These are phyloP conservation scores for Diarsia dahlii DNA, from an alignment of 2,888 invertebrate genomes.

Conservation along the genomic window DNA sequence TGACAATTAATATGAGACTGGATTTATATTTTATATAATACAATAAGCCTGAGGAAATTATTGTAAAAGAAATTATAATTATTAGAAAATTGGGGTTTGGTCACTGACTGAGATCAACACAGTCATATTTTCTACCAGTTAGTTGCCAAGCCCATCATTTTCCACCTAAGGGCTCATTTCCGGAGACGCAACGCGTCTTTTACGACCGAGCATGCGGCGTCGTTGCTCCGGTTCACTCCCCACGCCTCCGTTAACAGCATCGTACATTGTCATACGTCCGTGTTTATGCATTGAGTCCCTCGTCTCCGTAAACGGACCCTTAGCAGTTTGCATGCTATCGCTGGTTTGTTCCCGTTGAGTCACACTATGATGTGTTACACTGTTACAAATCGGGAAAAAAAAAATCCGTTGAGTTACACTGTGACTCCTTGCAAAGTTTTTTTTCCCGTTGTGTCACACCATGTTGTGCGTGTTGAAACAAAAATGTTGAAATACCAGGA, in stretches of 20 bases:
- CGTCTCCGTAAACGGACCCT: not conserved
- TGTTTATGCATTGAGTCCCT: too few species aligned
- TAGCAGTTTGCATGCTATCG: not conserved
- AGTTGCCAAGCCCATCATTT: not conserved
- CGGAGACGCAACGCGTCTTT: not conserved
- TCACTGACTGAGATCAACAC: not conserved
- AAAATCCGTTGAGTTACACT: too few species aligned
- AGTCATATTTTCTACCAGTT: not conserved
- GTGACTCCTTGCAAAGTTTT: too few species aligned
- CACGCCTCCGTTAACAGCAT: too few species aligned
- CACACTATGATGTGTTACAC: too few species aligned
- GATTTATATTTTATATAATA: slow-evolving; percentile 26
- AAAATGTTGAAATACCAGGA: too few species aligned
- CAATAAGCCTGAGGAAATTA: slow-evolving; percentile 6
- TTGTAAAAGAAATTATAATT: not conserved
- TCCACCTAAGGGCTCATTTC: not conserved
- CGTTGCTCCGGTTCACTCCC: too few species aligned
- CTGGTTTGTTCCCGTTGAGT: not conserved
- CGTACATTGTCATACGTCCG: too few species aligned
- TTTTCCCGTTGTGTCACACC: too few species aligned
- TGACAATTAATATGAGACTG: slow-evolving; percentile 31
- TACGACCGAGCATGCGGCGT: too few species aligned
- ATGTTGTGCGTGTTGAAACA: too few species aligned
- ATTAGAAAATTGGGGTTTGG: not conserved
- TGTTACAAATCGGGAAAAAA: too few species aligned